Base-by-base conservation (phyloP, 2,113 vertebrate genomes). In the Tursiops truncatus region DNA sequence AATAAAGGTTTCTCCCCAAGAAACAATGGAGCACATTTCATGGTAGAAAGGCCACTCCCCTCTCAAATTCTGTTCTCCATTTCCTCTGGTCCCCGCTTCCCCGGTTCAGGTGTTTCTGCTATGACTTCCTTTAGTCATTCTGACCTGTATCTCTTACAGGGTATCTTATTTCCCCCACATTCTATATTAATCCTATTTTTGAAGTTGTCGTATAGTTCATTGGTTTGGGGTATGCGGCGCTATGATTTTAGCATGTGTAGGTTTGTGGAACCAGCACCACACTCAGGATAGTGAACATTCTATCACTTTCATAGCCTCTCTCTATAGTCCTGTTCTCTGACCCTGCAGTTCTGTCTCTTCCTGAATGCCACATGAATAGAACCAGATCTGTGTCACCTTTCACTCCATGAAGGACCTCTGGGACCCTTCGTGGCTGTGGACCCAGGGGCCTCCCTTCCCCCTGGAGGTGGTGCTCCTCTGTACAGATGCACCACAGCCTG, bases 31-130 rank as follows among this genome's bases (percentile, higher is more conserved):
- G 76, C 62, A 25, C 38, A 12, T 31, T 15, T 23, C 67, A 14
- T 8, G 15, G 50, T 4, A 38, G 15, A 63, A 83, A 25, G 18
- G 26, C 23, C 13, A 7, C 23, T 1, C 13, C 50, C 9, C 50
- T 63, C 36, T 65, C 15, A 13, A 36, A 7, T 33, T 33, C 36
- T 47, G 67, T 47, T 17, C 15, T 58, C 26, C 0, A 12, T 1
- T 12, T 31, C 50, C n/a, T 20, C 6, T 25, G 0, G 0, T 10
- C 18, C 81, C 2, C 0, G 14, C 50, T 8, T 7, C 65, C 1
- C 21, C 1, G 1, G 60, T 14, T 17, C 11, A 8, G 77, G 53
- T 58, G 56, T 58, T 21, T 21, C 56, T 36, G 63, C 67, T n/a
- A 14, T 10, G 47, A 23, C 23, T 38, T 28, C 15, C 79, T 56